Evolutionary conservation across 2,888 invertebrate genomes (phyloP), one percentile per base, ranked within the genome.

Genomic region (Oscheius sp.): DNA sequence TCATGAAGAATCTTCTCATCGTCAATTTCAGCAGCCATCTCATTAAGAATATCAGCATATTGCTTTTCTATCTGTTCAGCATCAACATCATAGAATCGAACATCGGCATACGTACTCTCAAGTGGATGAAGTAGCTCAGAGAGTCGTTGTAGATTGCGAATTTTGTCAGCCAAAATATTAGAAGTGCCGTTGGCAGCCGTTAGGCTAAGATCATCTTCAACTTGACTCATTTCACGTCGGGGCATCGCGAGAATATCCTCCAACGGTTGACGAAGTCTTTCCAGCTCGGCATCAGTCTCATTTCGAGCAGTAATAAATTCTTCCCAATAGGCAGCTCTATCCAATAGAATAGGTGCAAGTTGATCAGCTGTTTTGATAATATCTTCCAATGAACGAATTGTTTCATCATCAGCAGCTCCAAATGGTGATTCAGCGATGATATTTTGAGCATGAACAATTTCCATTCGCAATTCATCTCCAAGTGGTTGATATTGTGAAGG

Each of bases 31-130:
- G 67, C 62, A 49, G 50, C 63, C 41, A 78, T 32, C 26, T 73
- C 75, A 50, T 63, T 67, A 33, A 75, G 68, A 14, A 72, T 68
- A 49, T 80, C 77, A 44, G 75, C 77, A 67, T 72, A 77, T 38
- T 80, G 75, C 33, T 76, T 70, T 47, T 73, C 70, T 44, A 72
- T 71, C 61, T 82, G 77, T 50, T 82, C 79, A 45, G 75, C 69
- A 41, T 82, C 80, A 8, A 77, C 77, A 44, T 82, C 79, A 62
- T 77, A 69, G 74, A 82, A 82, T 57, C 81, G 78, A 22, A 80
- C 79, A 57, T 80, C 80, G 17, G 77, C 73, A 59, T 80, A 75
- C 17, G 79, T 78, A 56, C 71, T 78, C 50, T 76, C 82, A 32
- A 80, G 74, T 56, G 80, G 80, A 61, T 80, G 70, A 20, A 81